These are phyloP conservation scores for Shinisaurus crocodilurus DNA, from an alignment of 2,113 vertebrate genomes.

Conservation along the genomic window DNA sequence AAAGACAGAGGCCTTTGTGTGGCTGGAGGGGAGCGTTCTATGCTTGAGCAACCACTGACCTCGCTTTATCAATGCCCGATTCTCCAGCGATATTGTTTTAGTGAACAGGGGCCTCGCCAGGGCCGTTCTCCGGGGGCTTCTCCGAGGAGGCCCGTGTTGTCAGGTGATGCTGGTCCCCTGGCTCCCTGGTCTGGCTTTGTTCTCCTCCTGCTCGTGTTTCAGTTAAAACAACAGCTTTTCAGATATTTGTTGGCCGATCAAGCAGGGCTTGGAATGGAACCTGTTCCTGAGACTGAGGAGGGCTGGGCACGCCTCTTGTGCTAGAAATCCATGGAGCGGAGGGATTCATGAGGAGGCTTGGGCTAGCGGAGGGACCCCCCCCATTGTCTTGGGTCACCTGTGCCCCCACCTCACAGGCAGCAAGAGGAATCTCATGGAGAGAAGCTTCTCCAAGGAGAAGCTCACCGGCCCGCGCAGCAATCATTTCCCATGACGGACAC, in stretches of 20 bases:
- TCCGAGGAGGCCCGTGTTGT: constrained; percentile 76
- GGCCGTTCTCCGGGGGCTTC: constrained; percentile 74
- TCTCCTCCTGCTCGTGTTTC: constrained; percentile 76
- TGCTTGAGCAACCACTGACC: constrained; percentile 57
- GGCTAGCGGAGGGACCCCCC: not conserved
- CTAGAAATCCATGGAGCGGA: not conserved
- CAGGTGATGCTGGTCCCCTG: constrained; percentile 72
- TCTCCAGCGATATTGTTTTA: constrained; percentile 77
- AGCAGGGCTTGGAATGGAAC: constrained; percentile 73
- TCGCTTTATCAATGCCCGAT: constrained; percentile 55
- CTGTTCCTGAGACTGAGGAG: constrained; percentile 53
- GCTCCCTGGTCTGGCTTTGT: constrained; percentile 73
- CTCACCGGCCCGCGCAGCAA: not conserved
- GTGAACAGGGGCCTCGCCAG: constrained; percentile 69
- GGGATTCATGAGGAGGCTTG: not conserved
- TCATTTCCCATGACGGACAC: not conserved
- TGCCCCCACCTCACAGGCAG: not conserved
- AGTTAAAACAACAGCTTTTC: constrained; percentile 76
- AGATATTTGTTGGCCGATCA: constrained; percentile 64
- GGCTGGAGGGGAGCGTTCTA: constrained; percentile 31
- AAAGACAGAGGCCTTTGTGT: constrained; percentile 43
- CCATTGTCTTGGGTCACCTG: not conserved
- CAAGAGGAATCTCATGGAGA: not conserved
- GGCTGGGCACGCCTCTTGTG: constrained; percentile 49
- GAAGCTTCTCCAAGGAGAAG: too few relatives aligned